Conservation (phyloP, 2,797 vertebrate genomes). For the Ispidina lecontei region DNA sequence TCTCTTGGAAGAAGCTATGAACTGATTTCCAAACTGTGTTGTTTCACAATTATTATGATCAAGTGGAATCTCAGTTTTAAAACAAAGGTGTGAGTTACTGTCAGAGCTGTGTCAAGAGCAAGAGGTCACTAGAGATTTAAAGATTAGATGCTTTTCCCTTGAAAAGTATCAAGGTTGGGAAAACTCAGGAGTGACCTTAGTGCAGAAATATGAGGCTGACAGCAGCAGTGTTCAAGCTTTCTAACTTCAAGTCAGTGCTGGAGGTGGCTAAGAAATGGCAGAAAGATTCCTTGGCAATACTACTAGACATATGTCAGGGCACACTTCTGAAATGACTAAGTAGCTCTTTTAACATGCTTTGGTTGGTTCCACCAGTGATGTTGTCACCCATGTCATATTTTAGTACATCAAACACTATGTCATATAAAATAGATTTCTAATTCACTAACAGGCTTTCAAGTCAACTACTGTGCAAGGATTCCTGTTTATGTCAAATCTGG, state of each 20-base stretch:
- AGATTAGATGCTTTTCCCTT: neutral
- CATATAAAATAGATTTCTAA: constrained; percentile 14
- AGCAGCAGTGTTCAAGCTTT: neutral
- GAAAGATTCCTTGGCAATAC: neutral
- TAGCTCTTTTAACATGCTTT: neutral
- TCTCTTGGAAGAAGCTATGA: neutral
- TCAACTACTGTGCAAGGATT: neutral
- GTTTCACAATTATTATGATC: neutral
- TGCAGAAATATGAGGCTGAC: neutral
- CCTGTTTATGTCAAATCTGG: neutral
- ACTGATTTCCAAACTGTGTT: rapidly evolving
- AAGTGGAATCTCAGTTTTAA: neutral
- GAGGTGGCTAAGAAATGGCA: constrained; percentile 3
- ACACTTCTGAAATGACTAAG: neutral
- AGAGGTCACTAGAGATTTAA: neutral
- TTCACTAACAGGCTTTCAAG: neutral
- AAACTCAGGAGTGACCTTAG: neutral
- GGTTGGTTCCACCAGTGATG: neutral
- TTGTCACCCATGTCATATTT: neutral
- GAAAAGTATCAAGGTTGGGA: neutral
- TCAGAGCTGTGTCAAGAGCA: rapidly evolving
- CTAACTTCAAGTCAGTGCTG: neutral
- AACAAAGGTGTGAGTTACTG: neutral
- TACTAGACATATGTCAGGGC: neutral
- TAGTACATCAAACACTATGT: neutral